phyloP scores from a whole-genome alignment of 2,797 vertebrate species.

The Ctenochaetus hawaiiensis region DNA sequence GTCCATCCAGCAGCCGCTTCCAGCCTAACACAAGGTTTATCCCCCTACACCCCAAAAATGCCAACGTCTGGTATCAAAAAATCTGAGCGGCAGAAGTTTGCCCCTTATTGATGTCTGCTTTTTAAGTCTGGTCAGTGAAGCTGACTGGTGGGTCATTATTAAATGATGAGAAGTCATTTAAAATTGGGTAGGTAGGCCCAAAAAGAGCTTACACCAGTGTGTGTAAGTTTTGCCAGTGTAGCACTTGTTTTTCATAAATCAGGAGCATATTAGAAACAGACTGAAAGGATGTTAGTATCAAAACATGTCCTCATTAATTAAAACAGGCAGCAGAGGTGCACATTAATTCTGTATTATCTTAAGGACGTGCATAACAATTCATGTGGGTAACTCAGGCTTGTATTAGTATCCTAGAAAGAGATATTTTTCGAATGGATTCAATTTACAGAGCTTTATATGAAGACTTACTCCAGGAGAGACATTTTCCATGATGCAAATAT shows the following conservation, averaged over 20 bases:
- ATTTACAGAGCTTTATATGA: constrained; percentile 70
- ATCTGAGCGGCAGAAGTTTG: constrained; percentile 95
- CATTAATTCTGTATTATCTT: constrained; percentile 58
- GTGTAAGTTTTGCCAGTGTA: constrained; percentile 34
- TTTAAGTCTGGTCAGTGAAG: constrained; percentile 26
- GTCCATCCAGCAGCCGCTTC: constrained; percentile 89
- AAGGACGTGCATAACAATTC: constrained; percentile 58
- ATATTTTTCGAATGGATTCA: constrained; percentile 61
- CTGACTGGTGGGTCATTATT: constrained; percentile 41
- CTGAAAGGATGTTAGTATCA: constrained; percentile 45
- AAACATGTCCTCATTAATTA: constrained; percentile 56
- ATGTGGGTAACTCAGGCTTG: constrained; percentile 72
- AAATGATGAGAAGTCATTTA: constrained; percentile 45
- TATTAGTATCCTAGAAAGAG: constrained; percentile 54
- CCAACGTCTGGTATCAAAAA: constrained; percentile 89
- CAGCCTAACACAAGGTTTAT: constrained; percentile 89
- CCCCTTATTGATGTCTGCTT: constrained; percentile 89
- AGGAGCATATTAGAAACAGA: constrained; percentile 45
- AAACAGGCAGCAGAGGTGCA: constrained; percentile 54
- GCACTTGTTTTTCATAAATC: constrained; percentile 57
- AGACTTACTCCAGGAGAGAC: constrained; percentile 56
- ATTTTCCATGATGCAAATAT: constrained; percentile 58
- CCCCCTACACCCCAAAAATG: constrained; percentile 92
- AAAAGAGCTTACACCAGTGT: constrained; percentile 36
- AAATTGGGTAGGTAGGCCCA: constrained; percentile 28